A percentile compares a stretch with the other conserved stretches of the same genome.
These are phyloP conservation scores for Wiebesia pumilae DNA, from an alignment of 1,140 invertebrate species.

Conservation along the genomic window DNA sequence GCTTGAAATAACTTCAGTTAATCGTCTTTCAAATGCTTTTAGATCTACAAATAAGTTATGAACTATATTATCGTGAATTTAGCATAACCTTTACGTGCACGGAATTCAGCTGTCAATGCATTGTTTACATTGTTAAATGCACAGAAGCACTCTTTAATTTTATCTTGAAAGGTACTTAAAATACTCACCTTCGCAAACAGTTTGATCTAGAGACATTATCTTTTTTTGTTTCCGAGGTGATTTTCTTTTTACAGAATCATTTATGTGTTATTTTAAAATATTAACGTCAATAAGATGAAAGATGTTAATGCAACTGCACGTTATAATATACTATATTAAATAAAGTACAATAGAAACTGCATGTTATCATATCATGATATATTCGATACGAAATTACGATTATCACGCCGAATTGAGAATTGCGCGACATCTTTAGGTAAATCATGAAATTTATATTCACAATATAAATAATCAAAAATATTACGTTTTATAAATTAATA, in stretches of 20 bases:
- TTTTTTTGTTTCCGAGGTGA: background rate
- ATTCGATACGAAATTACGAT: background rate
- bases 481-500: too few relatives aligned
- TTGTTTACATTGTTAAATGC: conserved; percentile 20
- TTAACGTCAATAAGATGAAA: background rate
- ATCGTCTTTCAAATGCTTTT: conserved; percentile 95
- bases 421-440: background rate
- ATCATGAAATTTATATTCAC: background rate
- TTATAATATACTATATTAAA: background rate
- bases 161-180: background rate
- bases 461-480: too few relatives aligned
- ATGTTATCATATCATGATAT: conserved; percentile 1
- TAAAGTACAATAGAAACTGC: background rate
- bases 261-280: conserved; percentile 1
- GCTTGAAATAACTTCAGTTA: conserved; percentile 97
- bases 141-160: background rate
- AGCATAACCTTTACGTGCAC: conserved; percentile 36
- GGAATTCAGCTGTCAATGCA: conserved; percentile 11
- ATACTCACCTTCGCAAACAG: conserved; percentile 82
- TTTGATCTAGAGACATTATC: conserved; percentile 84
- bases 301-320: background rate
- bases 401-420: background rate
- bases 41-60: conserved; percentile 84
- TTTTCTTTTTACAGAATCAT: background rate
- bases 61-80: conserved; percentile 30